phyloP scores from a whole-genome alignment of 2,113 vertebrate species.

The Phainopepla nitens region DNA sequence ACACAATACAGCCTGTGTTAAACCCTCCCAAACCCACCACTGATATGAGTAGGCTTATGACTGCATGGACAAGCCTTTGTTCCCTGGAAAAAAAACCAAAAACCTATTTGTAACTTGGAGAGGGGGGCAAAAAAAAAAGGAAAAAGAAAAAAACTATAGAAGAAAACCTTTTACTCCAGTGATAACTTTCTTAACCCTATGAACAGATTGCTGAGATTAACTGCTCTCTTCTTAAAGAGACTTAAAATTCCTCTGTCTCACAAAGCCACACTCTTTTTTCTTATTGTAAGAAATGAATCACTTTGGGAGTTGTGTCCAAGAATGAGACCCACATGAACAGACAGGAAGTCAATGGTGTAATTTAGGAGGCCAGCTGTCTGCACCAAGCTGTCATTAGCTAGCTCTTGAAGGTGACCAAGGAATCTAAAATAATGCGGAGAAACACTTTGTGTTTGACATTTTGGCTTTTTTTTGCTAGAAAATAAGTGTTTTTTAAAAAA shows the following conservation, averaged over 20 bases:
- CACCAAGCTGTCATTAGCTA: background rate
- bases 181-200: background rate
- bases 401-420: background rate
- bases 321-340: background rate
- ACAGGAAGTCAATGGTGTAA: background rate
- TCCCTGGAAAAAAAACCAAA: background rate
- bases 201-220: background rate
- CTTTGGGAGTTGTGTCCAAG: background rate
- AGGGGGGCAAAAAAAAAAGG: background rate
- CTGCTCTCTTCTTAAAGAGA: background rate
- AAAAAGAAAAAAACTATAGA: background rate
- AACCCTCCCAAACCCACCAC: background rate
- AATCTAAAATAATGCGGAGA: background rate
- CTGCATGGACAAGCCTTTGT: background rate
- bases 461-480: background rate
- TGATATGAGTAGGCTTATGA: background rate
- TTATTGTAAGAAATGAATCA: background rate
- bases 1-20: background rate
- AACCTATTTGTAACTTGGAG: background rate
- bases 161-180: background rate
- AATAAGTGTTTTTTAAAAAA: background rate
- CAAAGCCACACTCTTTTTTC: background rate
- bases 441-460: background rate
- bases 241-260: background rate
- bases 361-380: background rate